Conservation (phyloP, 2,888 invertebrate species). For the Drosophila parthenogenetica region DNA sequence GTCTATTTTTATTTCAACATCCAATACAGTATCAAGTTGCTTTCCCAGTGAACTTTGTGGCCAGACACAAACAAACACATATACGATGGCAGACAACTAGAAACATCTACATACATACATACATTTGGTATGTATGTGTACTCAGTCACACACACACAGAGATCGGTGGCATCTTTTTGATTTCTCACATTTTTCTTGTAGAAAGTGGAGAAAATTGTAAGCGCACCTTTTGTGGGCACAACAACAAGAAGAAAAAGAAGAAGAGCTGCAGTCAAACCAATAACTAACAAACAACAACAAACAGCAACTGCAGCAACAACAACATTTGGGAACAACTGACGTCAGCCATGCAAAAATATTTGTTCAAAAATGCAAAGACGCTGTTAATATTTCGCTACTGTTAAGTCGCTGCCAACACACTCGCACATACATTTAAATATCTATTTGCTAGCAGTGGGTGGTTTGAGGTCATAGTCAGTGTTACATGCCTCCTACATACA, state of each 20-base stretch:
- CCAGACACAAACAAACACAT: slow-evolving; percentile 34
- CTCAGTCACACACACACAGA: slow-evolving; percentile 21
- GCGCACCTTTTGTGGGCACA: slow-evolving; percentile 75
- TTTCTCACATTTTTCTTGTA: slow-evolving; percentile 80
- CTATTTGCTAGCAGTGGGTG: slow-evolving; percentile 63
- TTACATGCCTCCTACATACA: slow-evolving; percentile 60
- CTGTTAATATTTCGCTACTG: slow-evolving; percentile 39
- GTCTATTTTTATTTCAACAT: slow-evolving; percentile 66
- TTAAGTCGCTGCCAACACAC: slow-evolving; percentile 23
- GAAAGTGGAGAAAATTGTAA: slow-evolving; percentile 75
- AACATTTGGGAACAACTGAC: slow-evolving; percentile 46
- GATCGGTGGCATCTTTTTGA: slow-evolving; percentile 74
- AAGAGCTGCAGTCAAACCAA: slow-evolving; percentile 26
- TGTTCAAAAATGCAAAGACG: slow-evolving; percentile 56
- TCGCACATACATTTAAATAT: slow-evolving; percentile 13
- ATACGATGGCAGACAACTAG: not conserved
- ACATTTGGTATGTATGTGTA: not conserved
- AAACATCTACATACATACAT: slow-evolving; percentile 21
- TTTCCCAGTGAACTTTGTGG: slow-evolving; percentile 76
- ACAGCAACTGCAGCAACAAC: slow-evolving; percentile 22
- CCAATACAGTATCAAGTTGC: slow-evolving; percentile 62
- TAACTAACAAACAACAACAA: slow-evolving; percentile 37
- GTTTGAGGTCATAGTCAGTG: slow-evolving; percentile 73
- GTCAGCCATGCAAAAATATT: slow-evolving; percentile 56
- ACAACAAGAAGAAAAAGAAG: slow-evolving; percentile 44